Conservation (phyloP, 2,888 invertebrate species). For the Mimachlamys varia region DNA sequence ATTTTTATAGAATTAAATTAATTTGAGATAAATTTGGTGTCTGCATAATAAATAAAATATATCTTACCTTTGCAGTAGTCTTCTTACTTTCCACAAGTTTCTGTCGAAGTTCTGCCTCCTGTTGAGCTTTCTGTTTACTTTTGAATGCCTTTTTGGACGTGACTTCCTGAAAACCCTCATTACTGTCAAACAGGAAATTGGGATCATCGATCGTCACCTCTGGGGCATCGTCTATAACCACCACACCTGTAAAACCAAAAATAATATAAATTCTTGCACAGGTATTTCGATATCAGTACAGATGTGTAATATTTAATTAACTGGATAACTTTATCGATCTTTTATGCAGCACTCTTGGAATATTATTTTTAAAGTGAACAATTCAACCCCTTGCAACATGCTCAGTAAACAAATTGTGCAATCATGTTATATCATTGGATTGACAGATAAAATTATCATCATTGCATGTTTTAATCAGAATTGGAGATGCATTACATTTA, state of each 20-base stretch:
- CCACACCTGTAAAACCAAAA: slow-evolving; percentile 80
- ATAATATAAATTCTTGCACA: not conserved
- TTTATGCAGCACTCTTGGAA: too few species aligned
- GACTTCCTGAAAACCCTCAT: slow-evolving; percentile 91
- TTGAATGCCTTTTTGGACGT: slow-evolving; percentile 87
- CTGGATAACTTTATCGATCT: too few species aligned
- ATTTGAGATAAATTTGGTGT: not conserved
- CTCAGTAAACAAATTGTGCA: slow-evolving; percentile 80
- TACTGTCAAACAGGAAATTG: slow-evolving; percentile 80
- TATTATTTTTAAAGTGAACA: too few species aligned
- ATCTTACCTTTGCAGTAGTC: slow-evolving; percentile 64
- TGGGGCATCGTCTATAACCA: slow-evolving; percentile 83
- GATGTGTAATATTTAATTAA: too few species aligned
- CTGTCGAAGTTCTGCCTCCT: slow-evolving; percentile 80
- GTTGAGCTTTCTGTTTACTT: slow-evolving; percentile 79
- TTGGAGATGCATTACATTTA: too few species aligned
- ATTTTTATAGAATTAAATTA: not conserved
- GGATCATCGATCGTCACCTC: slow-evolving; percentile 82
- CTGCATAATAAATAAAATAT: not conserved
- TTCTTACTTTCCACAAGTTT: slow-evolving; percentile 69
- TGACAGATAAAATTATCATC: slow-evolving; percentile 45
- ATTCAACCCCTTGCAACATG: not conserved
- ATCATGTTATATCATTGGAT: slow-evolving; percentile 46
- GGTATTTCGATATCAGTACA: not conserved
- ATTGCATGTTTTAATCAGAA: not conserved